Evolutionary conservation across 1,140 invertebrate species (phyloP).

Genomic region (Holcopasites calliopsidis): DNA sequence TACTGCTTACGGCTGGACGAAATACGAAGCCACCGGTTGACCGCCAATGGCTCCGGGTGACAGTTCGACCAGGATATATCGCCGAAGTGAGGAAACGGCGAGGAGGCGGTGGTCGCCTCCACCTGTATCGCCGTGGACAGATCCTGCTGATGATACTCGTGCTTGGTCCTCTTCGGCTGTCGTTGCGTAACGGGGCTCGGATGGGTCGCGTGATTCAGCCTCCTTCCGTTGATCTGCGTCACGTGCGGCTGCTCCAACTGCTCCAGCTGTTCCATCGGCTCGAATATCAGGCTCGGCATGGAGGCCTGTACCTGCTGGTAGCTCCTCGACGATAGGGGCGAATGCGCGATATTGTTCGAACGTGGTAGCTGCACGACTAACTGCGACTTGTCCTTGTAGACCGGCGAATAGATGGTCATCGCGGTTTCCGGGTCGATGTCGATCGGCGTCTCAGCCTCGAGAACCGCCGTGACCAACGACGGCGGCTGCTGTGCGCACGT

Average conservation of each 20-base stretch:
- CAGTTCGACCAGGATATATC: slow-evolving; percentile 77
- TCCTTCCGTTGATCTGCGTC: slow-evolving; percentile 71
- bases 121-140: slow-evolving; percentile 73
- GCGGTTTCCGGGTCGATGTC: slow-evolving; percentile 64
- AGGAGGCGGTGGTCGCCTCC: slow-evolving; percentile 72
- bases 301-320: slow-evolving; percentile 63
- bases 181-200: slow-evolving; percentile 52
- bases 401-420: slow-evolving; percentile 66
- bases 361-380: slow-evolving; percentile 67
- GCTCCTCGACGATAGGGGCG: slow-evolving; percentile 54
- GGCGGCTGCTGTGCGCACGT: slow-evolving; percentile 47
- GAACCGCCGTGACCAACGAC: slow-evolving; percentile 38
- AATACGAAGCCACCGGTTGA: slow-evolving; percentile 77
- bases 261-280: slow-evolving; percentile 60
- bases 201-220: slow-evolving; percentile 60
- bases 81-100: slow-evolving; percentile 73
- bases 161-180: slow-evolving; percentile 64
- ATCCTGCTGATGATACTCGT: slow-evolving; percentile 65
- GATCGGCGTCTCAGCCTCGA: slow-evolving; percentile 66
- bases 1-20: slow-evolving; percentile 79
- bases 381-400: slow-evolving; percentile 71
- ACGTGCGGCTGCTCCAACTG: slow-evolving; percentile 54
- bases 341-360: slow-evolving; percentile 56
- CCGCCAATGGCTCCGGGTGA: slow-evolving; percentile 76
- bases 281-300: slow-evolving; percentile 65